Percentiles rank a stretch among this genome's conserved stretches.
Conservation (phyloP, 2,113 vertebrate genomes). For the Aplodontia rufa region DNA sequence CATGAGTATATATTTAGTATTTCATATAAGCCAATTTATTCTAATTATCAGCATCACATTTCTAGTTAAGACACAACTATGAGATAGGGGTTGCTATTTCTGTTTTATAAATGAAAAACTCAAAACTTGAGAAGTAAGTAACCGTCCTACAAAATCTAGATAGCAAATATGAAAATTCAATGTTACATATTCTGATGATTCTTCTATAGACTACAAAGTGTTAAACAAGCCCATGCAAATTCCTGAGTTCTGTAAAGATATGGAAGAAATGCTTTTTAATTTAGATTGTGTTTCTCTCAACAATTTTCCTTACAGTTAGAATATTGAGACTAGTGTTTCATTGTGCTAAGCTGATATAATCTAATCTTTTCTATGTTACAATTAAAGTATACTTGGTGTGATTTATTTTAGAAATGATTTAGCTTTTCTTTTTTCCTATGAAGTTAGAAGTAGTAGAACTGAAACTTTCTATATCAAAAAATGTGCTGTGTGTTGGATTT, state of each 20-base stretch:
- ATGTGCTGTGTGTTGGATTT: not conserved
- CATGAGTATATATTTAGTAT: not conserved
- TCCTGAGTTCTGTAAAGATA: not conserved
- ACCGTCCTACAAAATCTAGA: not conserved
- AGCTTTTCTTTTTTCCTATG: not conserved
- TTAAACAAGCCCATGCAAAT: not conserved
- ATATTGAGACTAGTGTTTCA: not conserved
- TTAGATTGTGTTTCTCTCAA: not conserved
- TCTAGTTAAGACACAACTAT: not conserved
- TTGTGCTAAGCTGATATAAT: slow-evolving; percentile 10
- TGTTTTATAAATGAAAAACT: not conserved
- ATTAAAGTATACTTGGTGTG: not conserved
- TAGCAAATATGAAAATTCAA: not conserved
- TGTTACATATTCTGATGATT: not conserved
- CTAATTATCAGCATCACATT: not conserved
- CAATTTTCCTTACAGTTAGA: not conserved
- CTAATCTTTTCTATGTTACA: not conserved
- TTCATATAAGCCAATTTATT: not conserved
- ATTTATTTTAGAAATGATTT: slow-evolving; percentile 30
- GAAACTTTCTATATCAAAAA: not conserved
- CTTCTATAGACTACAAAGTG: not conserved
- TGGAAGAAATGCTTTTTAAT: not conserved
- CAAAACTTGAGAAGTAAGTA: not conserved
- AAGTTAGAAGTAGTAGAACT: not conserved
- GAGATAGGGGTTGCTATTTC: not conserved